Base-by-base conservation (phyloP, 1,140 invertebrate genomes). In the Potamilus streckersoni region DNA sequence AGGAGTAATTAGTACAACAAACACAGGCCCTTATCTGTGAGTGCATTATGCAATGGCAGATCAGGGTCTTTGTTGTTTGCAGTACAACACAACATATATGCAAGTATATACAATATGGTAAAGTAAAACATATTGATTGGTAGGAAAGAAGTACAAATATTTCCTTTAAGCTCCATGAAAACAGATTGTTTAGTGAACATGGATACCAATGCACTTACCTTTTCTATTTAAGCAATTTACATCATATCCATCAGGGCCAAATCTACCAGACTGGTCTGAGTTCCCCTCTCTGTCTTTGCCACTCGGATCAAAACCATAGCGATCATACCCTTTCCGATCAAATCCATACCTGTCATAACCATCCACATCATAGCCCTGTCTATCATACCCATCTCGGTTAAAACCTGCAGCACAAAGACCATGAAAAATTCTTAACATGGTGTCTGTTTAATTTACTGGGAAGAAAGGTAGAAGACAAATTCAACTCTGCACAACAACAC, bases 301-400 rank as follows among this genome's bases (percentile, higher is more conserved):
- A 56, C 81, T 83, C 0, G 79, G 69, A 71, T 86, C 83, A 66
- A 85, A 85, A 23, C 84, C 85, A 62, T 83, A 79, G 61, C 74
- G 70, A 73, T 82, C 78, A 73, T 80, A 87, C 63, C 85, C 85
- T 57, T 82, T 62, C 23, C 69, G 57, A 59, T 84, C 69, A 66
- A 83, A 86, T 58, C 85, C 83, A 73, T 81, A 77, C 31, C 83
- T 76, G 71, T 82, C 74, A 64, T 77, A 80, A n/a, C 85, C 84
- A 70, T 82, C 78, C 27, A 70, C 62, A 60, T 82, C 80, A 70
- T 80, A 84, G 14, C 84, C 85, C n/a, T 81, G 60, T 58, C 64
- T 72, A 66, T 85, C 74, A 78, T 80, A 84, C 3, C 75, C 70
- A 73, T 77, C 75, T 31, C 70, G 23, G 65, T 77, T 77, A 61